These are phyloP conservation scores for Eidolon helvum DNA, from an alignment of 2,113 vertebrate species.

Conservation along the genomic window DNA sequence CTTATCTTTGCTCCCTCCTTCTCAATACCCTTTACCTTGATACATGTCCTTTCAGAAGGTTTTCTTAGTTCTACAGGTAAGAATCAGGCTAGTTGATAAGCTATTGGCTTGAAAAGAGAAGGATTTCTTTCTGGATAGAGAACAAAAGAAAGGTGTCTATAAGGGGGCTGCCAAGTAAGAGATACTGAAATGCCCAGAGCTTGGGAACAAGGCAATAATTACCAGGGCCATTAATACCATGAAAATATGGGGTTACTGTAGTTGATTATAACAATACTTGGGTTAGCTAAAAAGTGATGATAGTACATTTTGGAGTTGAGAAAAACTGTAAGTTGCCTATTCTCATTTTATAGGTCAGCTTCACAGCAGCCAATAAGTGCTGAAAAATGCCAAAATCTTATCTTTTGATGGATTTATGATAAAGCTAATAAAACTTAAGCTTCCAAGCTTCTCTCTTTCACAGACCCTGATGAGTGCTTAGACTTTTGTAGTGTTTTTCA, in stretches of 20 bases:
- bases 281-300: not conserved
- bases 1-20: not conserved
- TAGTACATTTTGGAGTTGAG: not conserved
- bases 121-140: not conserved
- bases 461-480: not conserved
- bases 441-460: not conserved
- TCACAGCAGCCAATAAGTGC: not conserved
- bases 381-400: not conserved
- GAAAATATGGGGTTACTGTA: not conserved
- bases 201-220: not conserved
- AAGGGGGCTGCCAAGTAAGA: not conserved
- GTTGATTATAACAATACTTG: not conserved
- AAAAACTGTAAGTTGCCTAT: not conserved
- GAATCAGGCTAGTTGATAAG: not conserved
- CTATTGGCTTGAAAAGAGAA: not conserved
- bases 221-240: not conserved
- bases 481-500: not conserved
- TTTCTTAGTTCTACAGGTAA: not conserved
- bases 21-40: not conserved
- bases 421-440: not conserved
- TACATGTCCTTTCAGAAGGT: not conserved
- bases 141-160: not conserved
- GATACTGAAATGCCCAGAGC: not conserved
- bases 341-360: not conserved
- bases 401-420: not conserved